phyloP scores from a whole-genome alignment of 2,113 vertebrate species.

The Octodon degus region DNA sequence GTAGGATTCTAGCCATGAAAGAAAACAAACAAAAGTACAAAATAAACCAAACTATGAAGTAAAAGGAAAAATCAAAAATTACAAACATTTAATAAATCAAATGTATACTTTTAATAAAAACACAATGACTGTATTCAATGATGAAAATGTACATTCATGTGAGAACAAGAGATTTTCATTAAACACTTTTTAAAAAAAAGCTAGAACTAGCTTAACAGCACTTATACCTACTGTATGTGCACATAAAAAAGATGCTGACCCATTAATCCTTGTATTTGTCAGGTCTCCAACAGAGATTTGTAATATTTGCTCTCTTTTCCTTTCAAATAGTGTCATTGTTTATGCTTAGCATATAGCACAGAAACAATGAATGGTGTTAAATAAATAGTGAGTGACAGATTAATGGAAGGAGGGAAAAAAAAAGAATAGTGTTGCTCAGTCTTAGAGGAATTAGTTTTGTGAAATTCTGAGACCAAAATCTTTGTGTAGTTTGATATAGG shows the following conservation, averaged over 20 bases:
- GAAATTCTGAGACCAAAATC: not conserved
- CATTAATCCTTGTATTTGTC: not conserved
- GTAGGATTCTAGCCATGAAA: conserved; percentile 90
- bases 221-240: not conserved
- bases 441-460: not conserved
- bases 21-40: conserved; percentile 87
- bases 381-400: not conserved
- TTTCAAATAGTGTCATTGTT: not conserved
- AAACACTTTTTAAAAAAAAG: not conserved
- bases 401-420: not conserved
- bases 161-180: conserved; percentile 20
- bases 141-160: conserved; percentile 30
- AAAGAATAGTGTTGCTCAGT: not conserved
- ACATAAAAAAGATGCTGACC: not conserved
- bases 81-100: conserved; percentile 62
- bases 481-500: not conserved
- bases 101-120: conserved; percentile 49
- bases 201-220: conserved; percentile 17
- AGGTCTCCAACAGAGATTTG: not conserved
- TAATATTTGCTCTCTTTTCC: not conserved
- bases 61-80: conserved; percentile 80
- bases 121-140: conserved; percentile 25
- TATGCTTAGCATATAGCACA: not conserved
- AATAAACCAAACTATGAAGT: conserved; percentile 82
- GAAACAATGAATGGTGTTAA: not conserved